Evolutionary conservation across 2,113 vertebrate genomes (phyloP), one percentile per base, ranked within the genome.

Genomic region (Lutjanus erythropterus): DNA sequence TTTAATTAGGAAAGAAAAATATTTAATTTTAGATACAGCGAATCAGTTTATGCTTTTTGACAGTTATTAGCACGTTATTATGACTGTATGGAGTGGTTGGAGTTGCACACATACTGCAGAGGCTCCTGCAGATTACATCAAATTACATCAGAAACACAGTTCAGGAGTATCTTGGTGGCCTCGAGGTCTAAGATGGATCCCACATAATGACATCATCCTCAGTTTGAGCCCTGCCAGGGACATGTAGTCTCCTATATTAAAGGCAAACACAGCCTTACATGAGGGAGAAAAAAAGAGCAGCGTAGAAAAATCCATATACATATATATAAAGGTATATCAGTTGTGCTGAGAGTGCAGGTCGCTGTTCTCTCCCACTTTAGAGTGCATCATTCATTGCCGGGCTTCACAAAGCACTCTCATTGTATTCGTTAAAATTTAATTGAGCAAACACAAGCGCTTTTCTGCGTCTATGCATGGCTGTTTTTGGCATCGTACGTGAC

Each of bases 391-490:
- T 90, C 50, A 68, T 78, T 23, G 23, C 42, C 10, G 14, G 72
- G 50, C 68, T 49, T 66, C 15, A 62, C 64, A 29, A 29, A 71
- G 68, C 53, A 52, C 77, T 71, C n/a, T 68, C 55, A 64, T 47
- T 67, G 56, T 72, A 39, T 85, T 80, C 27, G 31, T 90, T 83
- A 83, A 90, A 77, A 53, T 85, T 74, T 71, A 62, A 89, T 78
- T 31, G 58, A 47, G 23, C 61, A 50, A 86, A 78, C 78, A 83
- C 53, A 42, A 70, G 56, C 29, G 29, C 21, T 60, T 66, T 44
- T 39, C 23, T 21, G 18, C 12, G 3, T 64, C 59, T n/a, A 11
- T 19, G 25, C 31, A 5, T 23, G 18, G 41, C 55, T 71, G 29
- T 65, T 65, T 87, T 62, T 73, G 31, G 69, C 65, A 27, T 73